These are phyloP conservation scores for Varecia variegata DNA, from an alignment of 2,797 vertebrate genomes.

Conservation along the genomic window DNA sequence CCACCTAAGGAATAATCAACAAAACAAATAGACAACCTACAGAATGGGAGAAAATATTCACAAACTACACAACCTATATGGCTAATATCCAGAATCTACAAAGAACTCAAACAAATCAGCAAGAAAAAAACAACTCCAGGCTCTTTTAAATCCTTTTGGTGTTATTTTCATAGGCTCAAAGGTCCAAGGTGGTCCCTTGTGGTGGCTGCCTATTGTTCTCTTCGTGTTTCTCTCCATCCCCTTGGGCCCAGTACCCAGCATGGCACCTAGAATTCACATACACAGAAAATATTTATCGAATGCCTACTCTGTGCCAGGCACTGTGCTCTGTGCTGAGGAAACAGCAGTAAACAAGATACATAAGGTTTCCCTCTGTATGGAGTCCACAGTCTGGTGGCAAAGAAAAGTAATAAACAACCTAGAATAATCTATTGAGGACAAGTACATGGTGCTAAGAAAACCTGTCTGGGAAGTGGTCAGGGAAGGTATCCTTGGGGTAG, in stretches of 20 bases:
- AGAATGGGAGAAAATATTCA: not conserved
- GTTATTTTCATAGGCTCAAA: slow-evolving; percentile 16
- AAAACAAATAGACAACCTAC: not conserved
- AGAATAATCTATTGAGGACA: not conserved
- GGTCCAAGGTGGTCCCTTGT: not conserved
- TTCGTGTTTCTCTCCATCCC: slow-evolving; percentile 23
- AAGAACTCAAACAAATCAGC: not conserved
- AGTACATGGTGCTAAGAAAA: not conserved
- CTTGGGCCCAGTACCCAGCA: not conserved
- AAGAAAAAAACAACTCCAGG: not conserved
- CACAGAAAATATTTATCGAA: not conserved
- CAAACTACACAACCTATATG: not conserved
- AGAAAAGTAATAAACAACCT: not conserved
- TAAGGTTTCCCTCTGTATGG: not conserved
- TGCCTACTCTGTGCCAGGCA: not conserved
- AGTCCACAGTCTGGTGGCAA: not conserved
- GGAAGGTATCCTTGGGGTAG: not conserved
- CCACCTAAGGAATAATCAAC: not conserved
- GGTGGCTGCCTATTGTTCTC: not conserved
- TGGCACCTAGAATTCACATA: not conserved
- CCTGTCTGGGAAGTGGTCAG: not conserved
- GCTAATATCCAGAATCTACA: not conserved
- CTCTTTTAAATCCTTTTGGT: not conserved
- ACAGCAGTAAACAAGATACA: not conserved
- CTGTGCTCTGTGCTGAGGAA: not conserved